A percentile compares a stretch with the other conserved stretches of the same genome.
phyloP scores from a whole-genome alignment of 2,113 vertebrate genomes.

The Paraplagusia blochii region DNA sequence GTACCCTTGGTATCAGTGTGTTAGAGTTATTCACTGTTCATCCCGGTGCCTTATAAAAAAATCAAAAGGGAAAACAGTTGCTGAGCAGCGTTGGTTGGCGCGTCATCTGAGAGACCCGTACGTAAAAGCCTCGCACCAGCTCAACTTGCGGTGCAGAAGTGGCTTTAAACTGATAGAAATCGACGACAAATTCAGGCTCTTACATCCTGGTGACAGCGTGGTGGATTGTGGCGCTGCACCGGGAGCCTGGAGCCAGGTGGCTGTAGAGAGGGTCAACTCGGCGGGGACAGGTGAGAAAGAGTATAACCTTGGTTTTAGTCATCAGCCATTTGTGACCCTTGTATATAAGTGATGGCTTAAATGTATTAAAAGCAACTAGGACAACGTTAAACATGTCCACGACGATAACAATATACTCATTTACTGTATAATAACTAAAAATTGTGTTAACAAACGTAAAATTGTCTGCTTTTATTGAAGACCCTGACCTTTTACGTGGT shows the following conservation, averaged over 20 bases:
- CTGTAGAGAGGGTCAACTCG: conserved; percentile 85
- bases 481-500: conserved; percentile 74
- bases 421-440: no score
- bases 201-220: conserved; percentile 80
- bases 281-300: conserved; percentile 78
- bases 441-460: no score
- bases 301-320: not conserved
- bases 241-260: conserved; percentile 95
- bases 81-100: conserved; percentile 82
- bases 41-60: conserved; percentile 48
- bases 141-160: conserved; percentile 87
- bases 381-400: no score
- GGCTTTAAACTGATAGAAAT: conserved; percentile 93
- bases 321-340: no score
- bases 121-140: conserved; percentile 80
- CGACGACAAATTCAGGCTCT: conserved; percentile 76
- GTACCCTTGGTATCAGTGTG: conserved; percentile 7
- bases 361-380: no score
- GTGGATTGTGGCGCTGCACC: conserved; percentile 92
- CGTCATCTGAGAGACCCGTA: conserved; percentile 87
- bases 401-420: no score
- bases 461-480: conserved; percentile 60
- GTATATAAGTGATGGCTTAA: no score
- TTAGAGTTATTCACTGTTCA: conserved; percentile 65
- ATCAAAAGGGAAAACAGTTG: conserved; percentile 61